These are phyloP conservation scores for Achlya flavicornis DNA, from an alignment of 2,888 invertebrate species.

Conservation along the genomic window DNA sequence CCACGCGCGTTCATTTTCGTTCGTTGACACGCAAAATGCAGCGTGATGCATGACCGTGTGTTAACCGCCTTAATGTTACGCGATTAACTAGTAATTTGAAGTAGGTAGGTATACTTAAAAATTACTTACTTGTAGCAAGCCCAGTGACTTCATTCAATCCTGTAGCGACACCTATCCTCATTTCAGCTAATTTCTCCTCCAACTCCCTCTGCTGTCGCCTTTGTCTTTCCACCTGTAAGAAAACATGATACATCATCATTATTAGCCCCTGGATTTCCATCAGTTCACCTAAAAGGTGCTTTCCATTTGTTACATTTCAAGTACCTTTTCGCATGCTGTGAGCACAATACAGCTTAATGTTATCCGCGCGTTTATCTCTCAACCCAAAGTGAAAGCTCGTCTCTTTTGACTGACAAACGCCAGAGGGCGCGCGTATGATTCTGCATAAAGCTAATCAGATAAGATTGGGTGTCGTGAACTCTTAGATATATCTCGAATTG, in stretches of 20 bases:
- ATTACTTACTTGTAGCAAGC: constrained; percentile 69
- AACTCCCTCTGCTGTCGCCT: constrained; percentile 81
- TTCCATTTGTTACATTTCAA: not conserved
- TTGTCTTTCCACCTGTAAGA: constrained; percentile 86
- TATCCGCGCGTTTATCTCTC: constrained; percentile 29
- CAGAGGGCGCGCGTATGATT: constrained; percentile 18
- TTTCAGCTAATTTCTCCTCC: constrained; percentile 81
- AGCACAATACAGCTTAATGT: constrained; percentile 15
- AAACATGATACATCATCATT: constrained; percentile 16
- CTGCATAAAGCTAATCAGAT: constrained; percentile 19
- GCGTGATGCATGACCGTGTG: no score
- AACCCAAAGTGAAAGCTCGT: constrained; percentile 14
- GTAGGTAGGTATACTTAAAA: not conserved
- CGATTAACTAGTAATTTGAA: no score
- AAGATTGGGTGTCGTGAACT: constrained; percentile 17
- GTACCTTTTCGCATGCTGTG: not conserved
- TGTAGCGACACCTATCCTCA: constrained; percentile 80
- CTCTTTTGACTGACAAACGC: constrained; percentile 18
- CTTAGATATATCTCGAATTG: constrained; percentile 16
- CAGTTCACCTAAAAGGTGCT: not conserved
- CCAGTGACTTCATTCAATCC: constrained; percentile 79
- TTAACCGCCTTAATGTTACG: no score
- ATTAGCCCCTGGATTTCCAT: not conserved
- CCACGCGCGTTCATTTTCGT: no score
- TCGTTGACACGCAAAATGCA: no score